These are phyloP conservation scores for Arrhopalites spinosus DNA, from an alignment of 2,888 invertebrate genomes.

Conservation along the genomic window DNA sequence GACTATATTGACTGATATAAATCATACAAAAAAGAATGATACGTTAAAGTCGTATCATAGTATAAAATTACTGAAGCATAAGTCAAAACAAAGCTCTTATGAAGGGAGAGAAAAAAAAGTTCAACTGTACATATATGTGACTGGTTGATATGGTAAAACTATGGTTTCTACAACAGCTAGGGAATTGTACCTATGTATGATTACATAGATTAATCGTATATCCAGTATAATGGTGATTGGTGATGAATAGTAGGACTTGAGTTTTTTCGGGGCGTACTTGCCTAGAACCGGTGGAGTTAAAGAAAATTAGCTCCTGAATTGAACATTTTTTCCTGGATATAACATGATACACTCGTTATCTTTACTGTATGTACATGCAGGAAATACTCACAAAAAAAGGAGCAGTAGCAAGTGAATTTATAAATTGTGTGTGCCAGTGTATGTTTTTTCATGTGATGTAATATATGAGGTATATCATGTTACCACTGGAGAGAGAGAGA, in stretches of 20 bases:
- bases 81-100: constrained; percentile 3
- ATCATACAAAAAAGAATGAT: constrained; percentile 7
- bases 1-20: constrained; percentile 6
- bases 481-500: constrained; percentile 1
- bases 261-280: constrained; percentile 6
- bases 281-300: not conserved
- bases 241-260: not conserved
- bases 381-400: not conserved
- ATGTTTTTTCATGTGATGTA: constrained; percentile 1
- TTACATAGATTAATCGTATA: too few relatives aligned
- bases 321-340: constrained; percentile 1
- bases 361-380: not conserved
- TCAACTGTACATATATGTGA: not conserved
- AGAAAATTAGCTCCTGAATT: constrained; percentile 16
- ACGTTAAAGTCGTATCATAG: constrained; percentile 3
- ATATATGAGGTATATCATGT: constrained; percentile 18
- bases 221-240: too few relatives aligned
- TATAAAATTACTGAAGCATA: not conserved
- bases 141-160: not conserved
- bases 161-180: not conserved
- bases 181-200: too few relatives aligned
- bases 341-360: constrained; percentile 2
- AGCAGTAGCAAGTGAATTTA: constrained; percentile 13
- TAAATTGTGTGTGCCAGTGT: constrained; percentile 18
- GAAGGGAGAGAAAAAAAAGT: too few relatives aligned